These are phyloP conservation scores for Sylvia atricapilla DNA, from an alignment of 2,113 vertebrate species.

Conservation along the genomic window DNA sequence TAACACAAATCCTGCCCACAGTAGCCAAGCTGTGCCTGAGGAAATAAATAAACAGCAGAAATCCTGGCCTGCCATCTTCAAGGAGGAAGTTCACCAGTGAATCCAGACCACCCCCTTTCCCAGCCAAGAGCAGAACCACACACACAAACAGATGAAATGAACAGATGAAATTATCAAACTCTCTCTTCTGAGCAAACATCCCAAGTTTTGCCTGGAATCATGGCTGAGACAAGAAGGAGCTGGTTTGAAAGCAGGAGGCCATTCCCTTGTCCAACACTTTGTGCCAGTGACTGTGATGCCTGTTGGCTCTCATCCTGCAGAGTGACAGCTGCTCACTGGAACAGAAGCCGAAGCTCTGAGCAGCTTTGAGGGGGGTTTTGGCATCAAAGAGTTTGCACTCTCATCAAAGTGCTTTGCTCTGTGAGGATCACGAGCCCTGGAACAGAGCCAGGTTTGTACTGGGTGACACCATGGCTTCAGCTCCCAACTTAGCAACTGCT, in stretches of 20 bases:
- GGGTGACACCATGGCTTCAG: background rate
- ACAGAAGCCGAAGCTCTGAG: background rate
- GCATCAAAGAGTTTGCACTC: constrained; percentile 21
- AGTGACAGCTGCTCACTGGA: constrained; percentile 50
- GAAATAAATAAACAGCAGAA: background rate
- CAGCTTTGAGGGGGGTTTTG: background rate
- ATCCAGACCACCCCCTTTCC: background rate
- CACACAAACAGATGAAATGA: background rate
- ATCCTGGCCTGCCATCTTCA: background rate
- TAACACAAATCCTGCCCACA: background rate
- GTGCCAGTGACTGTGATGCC: background rate
- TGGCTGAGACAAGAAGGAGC: background rate
- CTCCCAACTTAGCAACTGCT: background rate
- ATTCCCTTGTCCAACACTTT: fast-evolving
- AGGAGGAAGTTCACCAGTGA: background rate
- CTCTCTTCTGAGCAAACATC: background rate
- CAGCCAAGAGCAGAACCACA: background rate
- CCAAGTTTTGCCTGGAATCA: background rate
- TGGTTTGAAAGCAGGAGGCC: background rate
- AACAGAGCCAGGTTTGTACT: background rate
- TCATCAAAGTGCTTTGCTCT: constrained; percentile 41
- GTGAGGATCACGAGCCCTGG: constrained; percentile 25
- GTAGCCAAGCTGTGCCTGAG: background rate
- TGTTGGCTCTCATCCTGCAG: background rate
- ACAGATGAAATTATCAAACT: background rate